Conservation (phyloP, 2,888 invertebrate genomes). For the Lottia gigantea region DNA sequence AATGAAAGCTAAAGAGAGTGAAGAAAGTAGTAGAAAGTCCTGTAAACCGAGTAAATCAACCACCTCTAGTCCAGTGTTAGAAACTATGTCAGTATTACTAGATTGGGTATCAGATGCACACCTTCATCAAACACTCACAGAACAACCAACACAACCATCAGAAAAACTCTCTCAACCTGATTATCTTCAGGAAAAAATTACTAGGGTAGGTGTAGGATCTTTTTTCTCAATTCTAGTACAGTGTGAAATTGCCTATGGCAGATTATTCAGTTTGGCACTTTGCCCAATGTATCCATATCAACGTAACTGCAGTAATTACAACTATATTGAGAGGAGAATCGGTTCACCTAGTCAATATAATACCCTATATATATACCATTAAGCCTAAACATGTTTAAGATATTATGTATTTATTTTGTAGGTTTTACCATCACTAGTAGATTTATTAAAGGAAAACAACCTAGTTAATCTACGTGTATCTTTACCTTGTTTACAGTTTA, state of each 20-base stretch:
- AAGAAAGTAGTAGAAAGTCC: not conserved
- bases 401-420: constrained; percentile 26
- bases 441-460: constrained; percentile 59
- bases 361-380: too few species aligned
- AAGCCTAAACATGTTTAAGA: too few species aligned
- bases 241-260: too few species aligned
- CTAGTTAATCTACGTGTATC: constrained; percentile 46
- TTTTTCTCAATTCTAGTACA: too few species aligned
- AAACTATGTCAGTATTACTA: constrained; percentile 56
- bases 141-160: constrained; percentile 54
- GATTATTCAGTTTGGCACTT: too few species aligned
- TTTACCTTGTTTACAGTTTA: constrained; percentile 65
- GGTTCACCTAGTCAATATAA: too few species aligned
- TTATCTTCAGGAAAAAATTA: constrained; percentile 58
- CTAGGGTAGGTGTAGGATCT: constrained; percentile 58
- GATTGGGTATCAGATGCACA: constrained; percentile 64
- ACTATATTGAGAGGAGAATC: not conserved
- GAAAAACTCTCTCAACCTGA: constrained; percentile 50
- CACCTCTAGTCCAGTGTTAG: constrained; percentile 39
- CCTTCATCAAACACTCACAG: constrained; percentile 54
- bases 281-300: too few species aligned
- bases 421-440: constrained; percentile 61
- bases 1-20: constrained; percentile 20
- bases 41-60: not conserved
- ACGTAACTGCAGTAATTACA: too few species aligned